Conservation (phyloP, 2,888 invertebrate species). For the Dasypolia templi region DNA sequence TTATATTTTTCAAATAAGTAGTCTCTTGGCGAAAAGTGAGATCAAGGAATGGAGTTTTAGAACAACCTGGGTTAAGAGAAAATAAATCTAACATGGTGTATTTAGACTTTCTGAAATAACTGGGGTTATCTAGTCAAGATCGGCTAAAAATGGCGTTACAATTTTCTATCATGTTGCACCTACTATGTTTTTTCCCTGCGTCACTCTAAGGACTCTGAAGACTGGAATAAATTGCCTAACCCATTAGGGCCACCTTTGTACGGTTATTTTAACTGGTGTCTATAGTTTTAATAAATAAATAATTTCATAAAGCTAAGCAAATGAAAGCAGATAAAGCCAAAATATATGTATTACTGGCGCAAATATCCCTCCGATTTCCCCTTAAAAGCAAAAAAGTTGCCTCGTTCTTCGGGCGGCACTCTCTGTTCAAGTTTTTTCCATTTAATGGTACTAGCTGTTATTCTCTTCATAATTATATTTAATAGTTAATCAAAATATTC, state of each 20-base stretch:
- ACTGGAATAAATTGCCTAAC: no score
- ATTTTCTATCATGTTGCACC: background rate
- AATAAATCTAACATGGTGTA: background rate
- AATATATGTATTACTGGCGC: slow-evolving; percentile 72
- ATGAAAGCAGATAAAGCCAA: background rate
- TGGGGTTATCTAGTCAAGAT: background rate
- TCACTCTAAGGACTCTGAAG: background rate
- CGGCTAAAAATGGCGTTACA: background rate
- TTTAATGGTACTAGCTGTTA: slow-evolving; percentile 78
- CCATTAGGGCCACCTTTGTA: background rate
- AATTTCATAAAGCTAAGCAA: background rate
- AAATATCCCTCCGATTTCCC: slow-evolving; percentile 82
- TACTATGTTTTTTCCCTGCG: background rate
- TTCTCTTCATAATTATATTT: slow-evolving; percentile 78
- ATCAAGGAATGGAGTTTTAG: background rate
- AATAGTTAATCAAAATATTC: background rate
- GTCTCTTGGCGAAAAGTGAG: slow-evolving; percentile 4
- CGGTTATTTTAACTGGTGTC: background rate
- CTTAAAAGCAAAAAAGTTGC: slow-evolving; percentile 80
- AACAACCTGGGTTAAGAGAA: background rate
- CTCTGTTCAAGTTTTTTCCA: slow-evolving; percentile 81
- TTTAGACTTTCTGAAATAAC: background rate
- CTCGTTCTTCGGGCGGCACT: slow-evolving; percentile 78
- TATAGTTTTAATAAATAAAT: background rate
- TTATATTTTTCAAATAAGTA: background rate